Evolutionary conservation across 2,888 invertebrate genomes (phyloP), one percentile per base, ranked within the genome.

Genomic region (Pristionchus mayeri): DNA sequence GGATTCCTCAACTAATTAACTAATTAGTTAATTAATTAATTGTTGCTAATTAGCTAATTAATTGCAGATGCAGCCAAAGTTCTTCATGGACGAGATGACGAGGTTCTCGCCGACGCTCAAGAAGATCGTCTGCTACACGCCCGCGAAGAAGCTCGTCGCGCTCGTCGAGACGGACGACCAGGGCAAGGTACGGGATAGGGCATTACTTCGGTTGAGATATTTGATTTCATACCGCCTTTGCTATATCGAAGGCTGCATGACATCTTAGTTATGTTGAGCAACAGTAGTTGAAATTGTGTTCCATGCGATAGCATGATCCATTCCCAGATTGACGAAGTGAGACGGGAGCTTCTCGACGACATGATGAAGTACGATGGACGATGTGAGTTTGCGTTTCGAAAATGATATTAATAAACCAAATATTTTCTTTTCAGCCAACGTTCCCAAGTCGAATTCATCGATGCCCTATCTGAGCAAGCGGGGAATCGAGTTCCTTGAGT

Each of bases 301-400:
- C 54, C 54, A n/a, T n/a, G n/a, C n/a, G n/a, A n/a, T n/a, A n/a
- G n/a, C n/a, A n/a, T n/a, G n/a, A n/a, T n/a, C 13, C 7, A 76
- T n/a, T 76, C 30, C 9, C 27, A 76, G 76, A 48, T 76, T 48
- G 37, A 27, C 3, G n/a, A 4, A 16, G 76, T 50, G 50, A 48
- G 27, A 7, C 16, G 18, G 7, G 76, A 76, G 16, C 50, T 76
- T 18, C 4, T n/a, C 18, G 30, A 18, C 3, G 76, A 76, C 50
- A 7, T 76, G 18, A 48, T 3, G 16, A 27, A 76, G 27, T 76
- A 76, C n/a, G 76, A 76, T 76, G 48, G 37, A 30, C 44, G 76
- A 40, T 76, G 44, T 30, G 16, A 40, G 67, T 40, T 71, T 48
- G 48, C 2, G 1, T 50, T 24, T 63, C 9, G n/a, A n/a, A n/a